These are phyloP conservation scores for Caenorhabditis sulstoni DNA, from an alignment of 2,888 invertebrate genomes.

Conservation along the genomic window DNA sequence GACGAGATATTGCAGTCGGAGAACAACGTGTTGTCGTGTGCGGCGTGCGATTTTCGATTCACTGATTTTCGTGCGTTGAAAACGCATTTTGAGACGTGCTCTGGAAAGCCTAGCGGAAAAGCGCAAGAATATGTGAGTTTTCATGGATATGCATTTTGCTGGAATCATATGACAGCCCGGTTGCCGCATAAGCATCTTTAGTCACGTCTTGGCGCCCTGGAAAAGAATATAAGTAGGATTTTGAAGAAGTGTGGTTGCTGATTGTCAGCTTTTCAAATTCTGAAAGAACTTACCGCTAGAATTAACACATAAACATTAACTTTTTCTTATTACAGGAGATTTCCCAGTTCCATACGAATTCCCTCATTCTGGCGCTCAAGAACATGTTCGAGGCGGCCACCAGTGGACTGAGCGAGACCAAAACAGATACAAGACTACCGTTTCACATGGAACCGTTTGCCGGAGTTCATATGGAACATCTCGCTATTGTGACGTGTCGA, in stretches of 20 bases:
- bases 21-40: slow-evolving; percentile 11
- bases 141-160: not conserved
- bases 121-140: slow-evolving; percentile 32
- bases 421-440: slow-evolving; percentile 10
- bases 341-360: slow-evolving; percentile 27
- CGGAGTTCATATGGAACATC: slow-evolving; percentile 10
- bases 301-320: too few species aligned
- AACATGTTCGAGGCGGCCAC: slow-evolving; percentile 33
- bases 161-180: too few species aligned
- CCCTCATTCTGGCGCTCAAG: slow-evolving; percentile 31
- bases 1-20: slow-evolving; percentile 12
- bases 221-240: too few species aligned
- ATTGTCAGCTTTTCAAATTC: too few species aligned
- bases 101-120: slow-evolving; percentile 3
- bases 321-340: slow-evolving; percentile 8
- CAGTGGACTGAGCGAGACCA: slow-evolving; percentile 8
- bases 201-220: too few species aligned
- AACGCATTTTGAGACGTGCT: slow-evolving; percentile 14
- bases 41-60: slow-evolving; percentile 16
- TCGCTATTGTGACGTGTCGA: slow-evolving; percentile 31
- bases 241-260: too few species aligned
- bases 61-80: not conserved
- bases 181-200: too few species aligned
- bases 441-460: slow-evolving; percentile 44
- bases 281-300: too few species aligned